Base-by-base conservation (phyloP, 2,797 vertebrate species). In the Netta rufina region DNA sequence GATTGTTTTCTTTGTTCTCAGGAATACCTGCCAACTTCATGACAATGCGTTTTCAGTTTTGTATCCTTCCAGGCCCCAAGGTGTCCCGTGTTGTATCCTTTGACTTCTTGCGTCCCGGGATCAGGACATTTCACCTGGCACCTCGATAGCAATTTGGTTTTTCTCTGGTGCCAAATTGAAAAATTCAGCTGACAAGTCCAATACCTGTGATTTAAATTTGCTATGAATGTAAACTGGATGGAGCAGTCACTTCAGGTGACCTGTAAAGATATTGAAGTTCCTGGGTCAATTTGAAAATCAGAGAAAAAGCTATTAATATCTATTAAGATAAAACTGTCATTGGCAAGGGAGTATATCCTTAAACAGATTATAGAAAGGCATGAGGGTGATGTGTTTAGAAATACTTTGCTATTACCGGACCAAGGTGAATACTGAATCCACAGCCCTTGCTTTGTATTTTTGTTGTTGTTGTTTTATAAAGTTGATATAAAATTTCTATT, bases 121-220 rank as follows among this genome's bases (percentile, higher is more conserved):
- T 41, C 69, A 82, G 71, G 61, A 32, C 1, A 2, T 85, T 89
- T 87, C 58, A 81, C 17, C 2, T 67, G 18, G 6, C 87, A 25
- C 75, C 58, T 90, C 89, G 75, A 95, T 93, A 95, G 87, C 77
- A 85, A 94, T 96, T 97, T 84, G 58, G 54, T 11, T 89, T 96
- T 93, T 90, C 72, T 89, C 36, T 72, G 38, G 69, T 41, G 80
- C 5, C 28, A 86, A 79, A 92, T 62, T 87, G 69, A 92, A 96
- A 96, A 90, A 74, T 93, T 84, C 70, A 86, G 28, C 70, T 91
- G 94, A 78, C 57, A 88, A 71, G 53, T 75, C 74, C 64, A 84
- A 80, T 82, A 92, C 39, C 53, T 77, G 8, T 76, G 81, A 90
- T 56, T 90, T 94, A 82, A 90, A 77, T 41, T 21, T 78, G 51